These are phyloP conservation scores for Dissostichus mawsoni DNA, from an alignment of 2,113 vertebrate species.

Conservation along the genomic window DNA sequence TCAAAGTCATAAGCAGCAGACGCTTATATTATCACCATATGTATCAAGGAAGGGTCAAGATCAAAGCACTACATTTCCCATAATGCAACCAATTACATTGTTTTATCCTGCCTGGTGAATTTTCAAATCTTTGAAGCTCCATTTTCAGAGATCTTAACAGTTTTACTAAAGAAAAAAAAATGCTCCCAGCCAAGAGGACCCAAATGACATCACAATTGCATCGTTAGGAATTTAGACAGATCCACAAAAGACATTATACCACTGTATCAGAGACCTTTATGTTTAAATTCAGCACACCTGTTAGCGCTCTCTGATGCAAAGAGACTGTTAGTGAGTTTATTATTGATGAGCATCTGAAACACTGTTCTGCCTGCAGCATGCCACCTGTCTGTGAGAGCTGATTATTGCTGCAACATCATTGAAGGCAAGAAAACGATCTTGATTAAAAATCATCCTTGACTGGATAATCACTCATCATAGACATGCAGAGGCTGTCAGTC, in stretches of 20 bases:
- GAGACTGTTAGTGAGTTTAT: not conserved
- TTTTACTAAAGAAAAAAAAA: not conserved
- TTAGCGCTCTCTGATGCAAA: not conserved
- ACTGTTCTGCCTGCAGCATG: not conserved
- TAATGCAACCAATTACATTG: not conserved
- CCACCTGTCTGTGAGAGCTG: not conserved
- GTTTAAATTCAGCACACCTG: not conserved
- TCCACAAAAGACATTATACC: not conserved
- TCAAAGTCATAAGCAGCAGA: not conserved
- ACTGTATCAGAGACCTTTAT: not conserved
- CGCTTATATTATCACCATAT: too few relatives aligned
- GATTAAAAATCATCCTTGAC: not conserved
- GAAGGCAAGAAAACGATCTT: not conserved
- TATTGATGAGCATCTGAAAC: not conserved
- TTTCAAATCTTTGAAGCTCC: not conserved
- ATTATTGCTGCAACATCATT: not conserved
- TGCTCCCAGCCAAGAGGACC: not conserved
- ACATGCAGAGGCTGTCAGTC: not conserved
- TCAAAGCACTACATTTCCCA: not conserved
- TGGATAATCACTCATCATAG: not conserved
- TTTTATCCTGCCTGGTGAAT: not conserved
- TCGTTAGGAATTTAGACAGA: not conserved
- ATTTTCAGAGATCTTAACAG: not conserved
- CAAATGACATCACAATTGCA: not conserved
- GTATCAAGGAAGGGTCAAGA: not conserved